A percentile compares a stretch with the other conserved stretches of the same genome.
Evolutionary conservation across 2,113 vertebrate species (phyloP).

Genomic region (Cygnus buccinator): DNA sequence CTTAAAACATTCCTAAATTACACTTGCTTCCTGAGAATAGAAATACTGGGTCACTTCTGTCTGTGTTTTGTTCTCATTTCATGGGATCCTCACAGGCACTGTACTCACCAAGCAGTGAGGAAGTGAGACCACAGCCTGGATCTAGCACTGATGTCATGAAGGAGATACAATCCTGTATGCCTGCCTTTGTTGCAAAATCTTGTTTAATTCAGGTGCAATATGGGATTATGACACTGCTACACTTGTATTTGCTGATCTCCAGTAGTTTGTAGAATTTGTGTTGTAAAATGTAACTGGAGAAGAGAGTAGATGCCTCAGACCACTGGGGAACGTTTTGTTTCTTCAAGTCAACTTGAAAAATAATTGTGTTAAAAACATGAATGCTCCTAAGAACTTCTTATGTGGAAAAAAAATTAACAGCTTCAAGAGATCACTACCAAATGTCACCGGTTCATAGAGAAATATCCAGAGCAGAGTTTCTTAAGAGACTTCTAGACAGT

Average conservation of each 20-base stretch:
- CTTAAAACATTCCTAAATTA: neutral
- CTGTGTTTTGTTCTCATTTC: neutral
- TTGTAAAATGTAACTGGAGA: neutral
- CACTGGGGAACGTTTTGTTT: neutral
- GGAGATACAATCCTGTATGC: neutral
- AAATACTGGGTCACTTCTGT: neutral
- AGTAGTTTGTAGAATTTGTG: neutral
- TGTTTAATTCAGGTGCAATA: slow-evolving; percentile 7
- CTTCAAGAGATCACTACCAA: neutral
- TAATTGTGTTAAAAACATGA: neutral
- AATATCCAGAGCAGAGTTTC: neutral
- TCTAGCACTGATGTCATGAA: neutral
- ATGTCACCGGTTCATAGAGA: neutral
- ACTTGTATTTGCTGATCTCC: neutral
- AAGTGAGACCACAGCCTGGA: neutral
- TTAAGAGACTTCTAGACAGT: neutral
- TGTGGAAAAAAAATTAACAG: neutral
- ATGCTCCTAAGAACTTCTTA: neutral
- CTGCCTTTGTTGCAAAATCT: neutral
- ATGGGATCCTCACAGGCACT: neutral
- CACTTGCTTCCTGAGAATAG: neutral
- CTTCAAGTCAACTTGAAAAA: neutral
- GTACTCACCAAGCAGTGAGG: neutral
- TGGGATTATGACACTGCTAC: neutral
- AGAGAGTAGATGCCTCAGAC: neutral